Evolutionary conservation across 2,888 invertebrate species (phyloP), one percentile per base, ranked within the genome.

Genomic region (Boloria selene): DNA sequence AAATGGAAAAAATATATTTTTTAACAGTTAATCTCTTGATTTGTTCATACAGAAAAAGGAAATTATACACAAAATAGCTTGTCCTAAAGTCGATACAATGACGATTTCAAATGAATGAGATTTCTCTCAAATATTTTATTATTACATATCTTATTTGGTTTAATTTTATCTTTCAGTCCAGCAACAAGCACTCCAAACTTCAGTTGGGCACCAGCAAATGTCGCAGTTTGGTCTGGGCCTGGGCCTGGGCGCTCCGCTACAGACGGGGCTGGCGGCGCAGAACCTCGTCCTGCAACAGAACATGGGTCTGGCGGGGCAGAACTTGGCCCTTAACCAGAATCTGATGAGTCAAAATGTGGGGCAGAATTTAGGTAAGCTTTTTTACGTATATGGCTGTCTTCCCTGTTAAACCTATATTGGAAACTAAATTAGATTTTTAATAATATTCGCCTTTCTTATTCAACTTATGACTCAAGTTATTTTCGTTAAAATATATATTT

Each of bases 341-440:
- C 79, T 88, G 18, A 87, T 88, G 80, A 81, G 83, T 13, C 88
- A 89, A 77, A 88, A 87, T 74, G 75, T 88, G 70, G 82, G 83
- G 65, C 87, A 88, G 70, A 89, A 89, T 70, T 77, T 90, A 73
- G 86, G 88, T 85, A 70, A 55, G 22, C 7, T 10, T 38, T 14
- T 4, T 22, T 10, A 14, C 31, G n/a, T n/a, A n/a, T n/a, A n/a
- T n/a, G n/a, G n/a, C n/a, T n/a, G n/a, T n/a, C n/a, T n/a, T n/a
- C n/a, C n/a, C n/a, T n/a, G n/a, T n/a, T 10, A 10, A 10, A 22
- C 22, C 1, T 22, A 38, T 10, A 10, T 31, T 38, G 1, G 10
- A 38, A 7, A 38, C 7, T 22, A 26, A 26, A 26, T 26, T 51
- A 16, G n/a, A 31, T 6, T 26, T 31, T 26, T 31, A n/a, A n/a